Evolutionary conservation across 2,797 vertebrate genomes (phyloP).

Genomic region (Hemitrygon akajei): DNA sequence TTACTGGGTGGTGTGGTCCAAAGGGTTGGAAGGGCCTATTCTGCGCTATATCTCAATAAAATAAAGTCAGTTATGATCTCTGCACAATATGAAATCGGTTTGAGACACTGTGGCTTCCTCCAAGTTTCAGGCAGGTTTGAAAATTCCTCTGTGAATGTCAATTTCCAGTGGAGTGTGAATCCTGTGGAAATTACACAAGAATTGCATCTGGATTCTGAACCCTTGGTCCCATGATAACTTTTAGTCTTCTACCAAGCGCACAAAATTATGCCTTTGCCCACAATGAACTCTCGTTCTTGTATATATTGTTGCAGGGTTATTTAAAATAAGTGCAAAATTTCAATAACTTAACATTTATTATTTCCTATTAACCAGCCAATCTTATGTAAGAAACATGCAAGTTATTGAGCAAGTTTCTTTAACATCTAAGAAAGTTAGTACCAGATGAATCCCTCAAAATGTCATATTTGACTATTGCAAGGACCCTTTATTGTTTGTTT

Average conservation of each 20-base stretch:
- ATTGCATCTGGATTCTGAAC: background rate
- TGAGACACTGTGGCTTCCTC: too few relatives aligned
- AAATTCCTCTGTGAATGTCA: background rate
- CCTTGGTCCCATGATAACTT: background rate
- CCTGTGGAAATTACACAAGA: background rate
- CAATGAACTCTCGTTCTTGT: background rate
- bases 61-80: too few relatives aligned
- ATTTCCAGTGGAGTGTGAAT: background rate
- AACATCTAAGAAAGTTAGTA: background rate
- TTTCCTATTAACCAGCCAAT: background rate
- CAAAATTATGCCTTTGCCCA: background rate
- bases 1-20: too few relatives aligned
- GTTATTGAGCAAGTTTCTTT: too few relatives aligned
- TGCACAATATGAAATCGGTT: too few relatives aligned
- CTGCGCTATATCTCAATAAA: too few relatives aligned
- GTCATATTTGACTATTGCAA: background rate
- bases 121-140: background rate
- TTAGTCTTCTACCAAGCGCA: background rate
- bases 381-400: background rate
- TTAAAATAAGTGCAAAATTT: background rate
- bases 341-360: background rate
- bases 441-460: background rate
- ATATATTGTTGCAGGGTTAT: background rate
- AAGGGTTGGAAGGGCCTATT: too few relatives aligned
- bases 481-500: background rate